A percentile compares a stretch with the other conserved stretches of the same genome.
Conservation (phyloP, 2,113 vertebrate species). For the Neotoma lepida region DNA sequence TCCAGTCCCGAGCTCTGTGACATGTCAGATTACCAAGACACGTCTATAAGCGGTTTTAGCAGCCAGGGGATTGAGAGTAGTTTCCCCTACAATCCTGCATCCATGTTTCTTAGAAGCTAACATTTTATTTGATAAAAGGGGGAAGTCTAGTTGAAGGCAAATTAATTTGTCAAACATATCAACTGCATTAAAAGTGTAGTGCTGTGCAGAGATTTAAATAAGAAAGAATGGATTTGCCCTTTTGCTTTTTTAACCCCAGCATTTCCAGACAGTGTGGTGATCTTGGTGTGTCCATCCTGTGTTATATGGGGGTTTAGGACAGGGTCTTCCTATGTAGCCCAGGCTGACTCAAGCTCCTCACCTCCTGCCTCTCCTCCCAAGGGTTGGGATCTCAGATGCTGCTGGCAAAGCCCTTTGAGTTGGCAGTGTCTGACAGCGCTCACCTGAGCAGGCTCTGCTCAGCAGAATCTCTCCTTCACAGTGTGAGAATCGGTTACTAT, state of each 20-base stretch:
- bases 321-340: not conserved
- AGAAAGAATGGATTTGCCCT: conserved; percentile 20
- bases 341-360: not conserved
- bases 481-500: not conserved
- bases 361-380: not conserved
- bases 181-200: conserved; percentile 8
- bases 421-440: not conserved
- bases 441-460: conserved; percentile 11
- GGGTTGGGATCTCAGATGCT: not conserved
- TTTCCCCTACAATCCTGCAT: not conserved
- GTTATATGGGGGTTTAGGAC: too few relatives aligned
- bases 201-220: conserved; percentile 48
- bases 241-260: not conserved
- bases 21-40: not conserved
- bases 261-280: not conserved
- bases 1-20: not conserved
- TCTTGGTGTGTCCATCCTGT: not conserved
- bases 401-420: too few relatives aligned
- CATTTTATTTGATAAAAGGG: conserved; percentile 49
- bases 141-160: conserved; percentile 49
- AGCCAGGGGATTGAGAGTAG: not conserved
- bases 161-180: conserved; percentile 60
- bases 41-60: not conserved
- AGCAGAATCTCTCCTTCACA: conserved; percentile 11
- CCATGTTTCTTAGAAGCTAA: conserved; percentile 48